Conservation (phyloP, 1,140 invertebrate species). For the Drosophila grimshawi region DNA sequence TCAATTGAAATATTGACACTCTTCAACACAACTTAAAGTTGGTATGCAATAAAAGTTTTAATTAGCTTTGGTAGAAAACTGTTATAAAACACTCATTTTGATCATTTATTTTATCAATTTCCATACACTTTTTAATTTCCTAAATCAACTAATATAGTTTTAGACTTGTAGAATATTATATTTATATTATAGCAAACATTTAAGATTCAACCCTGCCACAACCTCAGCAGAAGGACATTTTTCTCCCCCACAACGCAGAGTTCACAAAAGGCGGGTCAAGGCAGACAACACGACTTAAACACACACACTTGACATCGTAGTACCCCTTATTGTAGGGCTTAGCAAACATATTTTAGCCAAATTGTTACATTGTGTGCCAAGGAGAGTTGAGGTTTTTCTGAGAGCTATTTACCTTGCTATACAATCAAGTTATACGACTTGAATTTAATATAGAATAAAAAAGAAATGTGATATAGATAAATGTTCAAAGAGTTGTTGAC, state of each 20-base stretch:
- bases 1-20: conserved; percentile 2
- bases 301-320: neutral
- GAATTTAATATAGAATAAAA: conserved; percentile 10
- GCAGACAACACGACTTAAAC: conserved; percentile 7
- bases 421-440: conserved; percentile 14
- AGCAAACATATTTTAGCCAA: conserved; percentile 51
- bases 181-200: too few relatives aligned
- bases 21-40: neutral
- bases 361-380: conserved; percentile 36
- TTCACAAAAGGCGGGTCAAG: conserved; percentile 25
- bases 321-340: neutral
- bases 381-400: conserved; percentile 2
- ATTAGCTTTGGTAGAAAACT: too few relatives aligned
- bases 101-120: too few relatives aligned
- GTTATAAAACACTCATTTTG: too few relatives aligned
- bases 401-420: conserved; percentile 21
- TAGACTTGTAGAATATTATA: too few relatives aligned
- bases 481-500: neutral
- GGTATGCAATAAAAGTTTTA: neutral
- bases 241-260: too few relatives aligned
- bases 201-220: too few relatives aligned
- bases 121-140: too few relatives aligned
- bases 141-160: too few relatives aligned
- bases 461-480: conserved; percentile 1
- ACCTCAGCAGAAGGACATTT: too few relatives aligned